Percentiles rank a stretch among this genome's conserved stretches.
Conservation (phyloP, 2,888 invertebrate genomes). For the Allophyes oxyacanthae region DNA sequence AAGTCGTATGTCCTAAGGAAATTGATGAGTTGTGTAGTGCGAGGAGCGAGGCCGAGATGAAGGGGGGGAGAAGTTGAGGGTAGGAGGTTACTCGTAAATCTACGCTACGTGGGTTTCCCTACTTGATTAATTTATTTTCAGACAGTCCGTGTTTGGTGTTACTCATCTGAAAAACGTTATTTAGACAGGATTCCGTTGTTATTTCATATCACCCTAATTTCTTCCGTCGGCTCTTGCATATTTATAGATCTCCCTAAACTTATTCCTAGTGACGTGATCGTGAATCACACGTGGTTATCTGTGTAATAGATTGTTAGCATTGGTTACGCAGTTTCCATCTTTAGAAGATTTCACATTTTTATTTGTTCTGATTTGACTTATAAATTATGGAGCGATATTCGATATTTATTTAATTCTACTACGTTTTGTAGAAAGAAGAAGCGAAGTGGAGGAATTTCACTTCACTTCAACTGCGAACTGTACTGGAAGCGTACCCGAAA, state of each 20-base stretch:
- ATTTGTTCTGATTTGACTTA: conserved; percentile 42
- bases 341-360: conserved; percentile 35
- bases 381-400: conserved; percentile 17
- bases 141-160: conserved; percentile 66
- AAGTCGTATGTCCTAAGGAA: conserved; percentile 80
- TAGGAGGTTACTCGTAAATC: conserved; percentile 78
- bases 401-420: no score
- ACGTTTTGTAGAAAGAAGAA: no score
- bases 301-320: conserved; percentile 43
- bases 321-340: conserved; percentile 40
- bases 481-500: no score
- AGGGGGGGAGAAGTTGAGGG: conserved; percentile 39
- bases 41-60: conserved; percentile 42
- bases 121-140: conserved; percentile 83
- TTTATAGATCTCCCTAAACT: conserved; percentile 50
- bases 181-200: conserved; percentile 61
- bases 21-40: conserved; percentile 85
- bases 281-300: conserved; percentile 47
- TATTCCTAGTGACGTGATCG: conserved; percentile 31
- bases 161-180: conserved; percentile 75
- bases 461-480: no score
- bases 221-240: conserved; percentile 56
- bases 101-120: conserved; percentile 74
- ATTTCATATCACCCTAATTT: conserved; percentile 59
- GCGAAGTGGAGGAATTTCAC: no score